Percentiles rank a stretch among this genome's conserved stretches.
Evolutionary conservation across 2,113 vertebrate genomes (phyloP).

Genomic region (Ammodytes dubius): DNA sequence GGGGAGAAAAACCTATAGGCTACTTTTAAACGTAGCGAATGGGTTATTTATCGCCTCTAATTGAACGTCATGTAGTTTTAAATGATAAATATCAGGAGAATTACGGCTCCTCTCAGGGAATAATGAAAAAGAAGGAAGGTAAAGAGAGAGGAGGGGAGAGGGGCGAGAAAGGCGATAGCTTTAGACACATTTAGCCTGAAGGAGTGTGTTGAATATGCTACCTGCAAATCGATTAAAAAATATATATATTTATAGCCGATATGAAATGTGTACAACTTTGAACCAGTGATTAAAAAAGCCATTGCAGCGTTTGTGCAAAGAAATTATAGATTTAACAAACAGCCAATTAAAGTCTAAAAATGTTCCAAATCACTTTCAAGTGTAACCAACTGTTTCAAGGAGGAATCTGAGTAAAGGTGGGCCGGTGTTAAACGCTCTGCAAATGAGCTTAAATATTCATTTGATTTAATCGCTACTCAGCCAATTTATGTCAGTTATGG

Average conservation of each 20-base stretch:
- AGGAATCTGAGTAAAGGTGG: conserved; percentile 84
- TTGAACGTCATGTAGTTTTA: conserved; percentile 54
- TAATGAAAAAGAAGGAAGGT: conserved; percentile 62
- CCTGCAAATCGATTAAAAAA: conserved; percentile 2
- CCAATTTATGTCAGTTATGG: conserved; percentile 16
- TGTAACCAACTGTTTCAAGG: conserved; percentile 85
- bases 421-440: conserved; percentile 56
- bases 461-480: background rate
- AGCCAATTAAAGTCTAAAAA: conserved; percentile 84
- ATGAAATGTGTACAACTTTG: conserved; percentile 63
- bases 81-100: conserved; percentile 64
- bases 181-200: conserved; percentile 50
- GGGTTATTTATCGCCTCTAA: conserved; percentile 52
- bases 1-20: background rate
- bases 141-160: conserved; percentile 25
- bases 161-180: conserved; percentile 50
- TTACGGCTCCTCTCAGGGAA: conserved; percentile 61
- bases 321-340: conserved; percentile 82
- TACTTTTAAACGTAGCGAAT: conserved; percentile 36
- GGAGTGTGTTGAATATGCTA: conserved; percentile 50
- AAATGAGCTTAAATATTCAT: conserved; percentile 60
- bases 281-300: conserved; percentile 21
- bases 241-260: background rate
- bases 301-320: conserved; percentile 70
- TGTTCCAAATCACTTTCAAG: conserved; percentile 84